Conservation (phyloP, 92 coral and sea anemone genomes). For the Porites evermanni region DNA sequence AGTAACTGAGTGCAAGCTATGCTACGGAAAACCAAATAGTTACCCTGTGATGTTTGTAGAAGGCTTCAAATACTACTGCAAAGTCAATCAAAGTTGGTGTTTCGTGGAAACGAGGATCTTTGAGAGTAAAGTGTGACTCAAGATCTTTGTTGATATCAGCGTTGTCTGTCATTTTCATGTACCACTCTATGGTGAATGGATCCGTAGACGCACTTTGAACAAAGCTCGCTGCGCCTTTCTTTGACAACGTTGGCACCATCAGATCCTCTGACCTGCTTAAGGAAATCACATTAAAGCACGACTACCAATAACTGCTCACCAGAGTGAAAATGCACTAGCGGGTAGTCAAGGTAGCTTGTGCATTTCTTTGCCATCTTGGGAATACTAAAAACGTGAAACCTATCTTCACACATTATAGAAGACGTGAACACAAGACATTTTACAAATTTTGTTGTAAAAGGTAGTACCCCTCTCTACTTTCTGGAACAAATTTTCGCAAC, state of each 20-base stretch:
- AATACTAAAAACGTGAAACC: no score
- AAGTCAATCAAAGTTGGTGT: constrained; percentile 88
- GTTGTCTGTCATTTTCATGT: constrained; percentile 99
- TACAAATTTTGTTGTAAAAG: no score
- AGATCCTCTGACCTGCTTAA: constrained; percentile 60
- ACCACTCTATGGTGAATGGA: constrained; percentile 99
- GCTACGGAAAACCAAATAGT: not conserved
- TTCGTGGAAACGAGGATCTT: constrained; percentile 85
- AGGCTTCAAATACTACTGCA: constrained; percentile 85
- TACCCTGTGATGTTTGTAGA: constrained; percentile 95
- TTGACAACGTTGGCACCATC: constrained; percentile 74
- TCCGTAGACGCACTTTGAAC: constrained; percentile 97
- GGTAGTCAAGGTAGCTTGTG: no score
- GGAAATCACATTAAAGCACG: not conserved
- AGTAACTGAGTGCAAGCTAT: no score
- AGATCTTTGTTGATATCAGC: constrained; percentile 93
- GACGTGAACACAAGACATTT: no score
- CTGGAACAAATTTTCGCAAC: no score
- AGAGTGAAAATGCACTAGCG: not conserved
- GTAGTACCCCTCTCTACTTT: no score
- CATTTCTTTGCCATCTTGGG: no score
- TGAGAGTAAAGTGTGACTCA: constrained; percentile 89
- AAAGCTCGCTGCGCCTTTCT: constrained; percentile 88
- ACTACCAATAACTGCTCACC: not conserved
- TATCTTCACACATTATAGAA: no score